Conservation (phyloP, 2,797 vertebrate species). For the Leptatherina wallacei region DNA sequence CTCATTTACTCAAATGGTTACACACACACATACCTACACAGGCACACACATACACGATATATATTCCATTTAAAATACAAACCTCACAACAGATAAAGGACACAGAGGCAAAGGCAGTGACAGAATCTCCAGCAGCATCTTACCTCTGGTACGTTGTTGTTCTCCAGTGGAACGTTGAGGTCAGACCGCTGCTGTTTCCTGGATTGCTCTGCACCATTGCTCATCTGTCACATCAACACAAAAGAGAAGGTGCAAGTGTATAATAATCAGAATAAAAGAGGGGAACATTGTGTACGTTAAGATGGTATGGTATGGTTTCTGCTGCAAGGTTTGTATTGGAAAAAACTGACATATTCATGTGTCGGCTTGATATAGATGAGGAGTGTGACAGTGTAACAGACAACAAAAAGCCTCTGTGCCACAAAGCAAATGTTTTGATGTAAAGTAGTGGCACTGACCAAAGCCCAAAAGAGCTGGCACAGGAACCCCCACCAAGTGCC, state of each 20-base stretch:
- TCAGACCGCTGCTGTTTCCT: constrained; percentile 97
- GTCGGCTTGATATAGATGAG: background rate
- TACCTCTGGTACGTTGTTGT: constrained; percentile 95
- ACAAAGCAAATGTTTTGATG: background rate
- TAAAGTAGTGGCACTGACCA: constrained; percentile 89
- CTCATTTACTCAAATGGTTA: constrained; percentile 46
- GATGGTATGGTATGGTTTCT: background rate
- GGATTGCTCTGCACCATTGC: constrained; percentile 89
- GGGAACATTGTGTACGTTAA: background rate
- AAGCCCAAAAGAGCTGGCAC: constrained; percentile 87
- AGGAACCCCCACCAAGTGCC: constrained; percentile 79
- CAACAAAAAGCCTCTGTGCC: background rate
- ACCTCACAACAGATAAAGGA: constrained; percentile 21
- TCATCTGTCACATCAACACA: constrained; percentile 82
- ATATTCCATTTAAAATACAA: constrained; percentile 8
- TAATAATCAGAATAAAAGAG: constrained; percentile 2
- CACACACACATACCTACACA: constrained; percentile 7
- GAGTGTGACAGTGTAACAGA: background rate
- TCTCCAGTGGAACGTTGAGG: constrained; percentile 94
- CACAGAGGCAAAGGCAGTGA: constrained; percentile 14
- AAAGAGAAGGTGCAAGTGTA: constrained; percentile 28
- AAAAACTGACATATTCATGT: constrained; percentile 7
- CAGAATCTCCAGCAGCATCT: constrained; percentile 29
- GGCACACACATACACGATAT: constrained; percentile 28
- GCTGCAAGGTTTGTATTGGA: constrained; percentile 4